Evolutionary conservation across 2,797 vertebrate genomes (phyloP), one percentile per base, ranked within the genome.

Genomic region (Aphelocoma californica): DNA sequence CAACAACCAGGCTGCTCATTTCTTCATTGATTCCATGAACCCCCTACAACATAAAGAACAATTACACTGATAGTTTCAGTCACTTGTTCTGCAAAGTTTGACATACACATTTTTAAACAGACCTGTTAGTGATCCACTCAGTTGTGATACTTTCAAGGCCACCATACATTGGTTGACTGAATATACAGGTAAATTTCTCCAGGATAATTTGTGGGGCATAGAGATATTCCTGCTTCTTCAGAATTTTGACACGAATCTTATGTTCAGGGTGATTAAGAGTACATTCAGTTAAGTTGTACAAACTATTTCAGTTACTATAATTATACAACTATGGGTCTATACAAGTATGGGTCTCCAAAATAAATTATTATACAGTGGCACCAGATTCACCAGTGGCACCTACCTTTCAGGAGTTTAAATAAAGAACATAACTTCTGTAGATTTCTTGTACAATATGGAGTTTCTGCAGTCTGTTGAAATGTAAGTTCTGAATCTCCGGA

Each of bases 291-390:
- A 53, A 79, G 18, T 29, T 32, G 24, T 57, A 36, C 14, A 82
- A 45, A 90, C 65, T 74, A 34, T 69, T 87, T 83, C 38, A 60
- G n/a, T 40, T 67, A 51, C 18, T 61, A 10, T 15, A 82, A 38
- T 20, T 31, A 48, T 32, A 10, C 5, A 78, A 31, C 7, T 38
- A 79, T 0, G 0, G 5, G 8, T 73, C 28, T 80, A n/a, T n/a
- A 10, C 5, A 78, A 31, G 8, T 38, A 79, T 0, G 0, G 5
- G 8, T 73, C 28, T 80, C 87, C 13, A 80, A 88, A 91, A 62
- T 2, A 73, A 13, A 38, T 40, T 5, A 40, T 17, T 51, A 29
- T 69, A 21, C 32, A 38, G 5, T 26, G 34, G 25, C 50, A 74
- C 9, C 17, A 81, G 24, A 53, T 65, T 84, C 38, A 79, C 3